Evolutionary conservation across 2,888 invertebrate genomes (phyloP).

Genomic region (Aplocera efformata): DNA sequence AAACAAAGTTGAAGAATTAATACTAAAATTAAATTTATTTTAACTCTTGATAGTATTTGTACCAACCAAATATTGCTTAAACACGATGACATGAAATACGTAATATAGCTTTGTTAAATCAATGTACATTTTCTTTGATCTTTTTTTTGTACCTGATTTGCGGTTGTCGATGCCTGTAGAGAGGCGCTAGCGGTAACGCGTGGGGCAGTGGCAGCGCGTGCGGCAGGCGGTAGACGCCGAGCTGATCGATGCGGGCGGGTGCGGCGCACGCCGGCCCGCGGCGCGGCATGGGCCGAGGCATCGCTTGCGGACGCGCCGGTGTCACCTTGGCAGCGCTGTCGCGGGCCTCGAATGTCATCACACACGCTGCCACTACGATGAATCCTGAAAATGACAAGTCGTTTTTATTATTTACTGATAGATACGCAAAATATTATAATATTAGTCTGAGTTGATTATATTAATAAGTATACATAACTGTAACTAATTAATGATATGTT

Average conservation of each 20-base stretch:
- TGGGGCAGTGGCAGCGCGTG: slow-evolving; percentile 66
- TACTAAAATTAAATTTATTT: too few species aligned
- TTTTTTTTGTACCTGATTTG: slow-evolving; percentile 65
- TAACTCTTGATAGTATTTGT: too few species aligned
- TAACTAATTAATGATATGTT: too few species aligned
- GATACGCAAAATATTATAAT: too few species aligned
- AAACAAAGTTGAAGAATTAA: too few species aligned
- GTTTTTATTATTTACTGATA: not conserved
- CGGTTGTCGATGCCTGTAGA: slow-evolving; percentile 63
- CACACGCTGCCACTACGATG: slow-evolving; percentile 97
- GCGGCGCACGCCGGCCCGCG: slow-evolving; percentile 70
- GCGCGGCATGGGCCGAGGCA: slow-evolving; percentile 76
- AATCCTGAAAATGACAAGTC: slow-evolving; percentile 82
- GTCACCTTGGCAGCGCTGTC: slow-evolving; percentile 95
- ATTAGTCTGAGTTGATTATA: too few species aligned
- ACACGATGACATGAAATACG: too few species aligned
- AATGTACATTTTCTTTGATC: too few species aligned
- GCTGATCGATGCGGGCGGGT: slow-evolving; percentile 82
- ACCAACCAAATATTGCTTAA: too few species aligned
- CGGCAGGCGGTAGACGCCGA: slow-evolving; percentile 84
- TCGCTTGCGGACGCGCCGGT: slow-evolving; percentile 83
- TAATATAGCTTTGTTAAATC: too few species aligned
- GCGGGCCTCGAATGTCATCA: slow-evolving; percentile 98
- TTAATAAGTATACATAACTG: too few species aligned
- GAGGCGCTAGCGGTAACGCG: slow-evolving; percentile 60